Evolutionary conservation across 2,888 invertebrate species (phyloP).

Genomic region (Eucera pruinosa): DNA sequence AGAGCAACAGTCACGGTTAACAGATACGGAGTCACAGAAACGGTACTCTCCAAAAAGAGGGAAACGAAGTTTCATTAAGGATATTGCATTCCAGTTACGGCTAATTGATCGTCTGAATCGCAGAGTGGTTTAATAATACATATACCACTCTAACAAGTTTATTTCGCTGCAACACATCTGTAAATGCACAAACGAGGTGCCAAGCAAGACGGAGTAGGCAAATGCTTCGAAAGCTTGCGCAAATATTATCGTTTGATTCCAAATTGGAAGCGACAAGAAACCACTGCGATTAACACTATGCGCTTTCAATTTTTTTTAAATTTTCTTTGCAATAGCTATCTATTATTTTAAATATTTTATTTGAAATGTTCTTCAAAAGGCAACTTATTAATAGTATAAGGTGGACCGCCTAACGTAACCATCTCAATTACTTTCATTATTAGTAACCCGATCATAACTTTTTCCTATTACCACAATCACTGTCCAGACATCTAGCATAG

Average conservation of each 20-base stretch:
- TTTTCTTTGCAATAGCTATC: no score
- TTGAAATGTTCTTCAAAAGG: no score
- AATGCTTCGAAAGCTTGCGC: neutral
- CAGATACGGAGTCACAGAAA: neutral
- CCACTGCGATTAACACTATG: slow-evolving; percentile 6
- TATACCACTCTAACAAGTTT: neutral
- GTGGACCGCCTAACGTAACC: no score
- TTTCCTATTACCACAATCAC: no score
- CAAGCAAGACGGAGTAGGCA: neutral
- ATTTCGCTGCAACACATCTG: neutral
- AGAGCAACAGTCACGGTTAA: neutral
- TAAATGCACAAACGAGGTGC: neutral
- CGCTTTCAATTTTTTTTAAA: no score
- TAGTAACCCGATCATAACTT: no score
- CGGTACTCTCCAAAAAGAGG: neutral
- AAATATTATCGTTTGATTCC: slow-evolving; percentile 21
- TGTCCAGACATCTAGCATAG: no score
- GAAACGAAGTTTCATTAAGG: neutral
- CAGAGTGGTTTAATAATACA: neutral
- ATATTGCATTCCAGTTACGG: slow-evolving; percentile 4
- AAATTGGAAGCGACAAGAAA: slow-evolving; percentile 2
- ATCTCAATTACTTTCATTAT: no score
- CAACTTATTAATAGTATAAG: no score
- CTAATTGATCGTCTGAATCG: neutral
- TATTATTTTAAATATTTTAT: no score